A percentile compares a stretch with the other conserved stretches of the same genome.
phyloP scores from a whole-genome alignment of 2,113 vertebrate species.

The Baryphthengus martii region DNA sequence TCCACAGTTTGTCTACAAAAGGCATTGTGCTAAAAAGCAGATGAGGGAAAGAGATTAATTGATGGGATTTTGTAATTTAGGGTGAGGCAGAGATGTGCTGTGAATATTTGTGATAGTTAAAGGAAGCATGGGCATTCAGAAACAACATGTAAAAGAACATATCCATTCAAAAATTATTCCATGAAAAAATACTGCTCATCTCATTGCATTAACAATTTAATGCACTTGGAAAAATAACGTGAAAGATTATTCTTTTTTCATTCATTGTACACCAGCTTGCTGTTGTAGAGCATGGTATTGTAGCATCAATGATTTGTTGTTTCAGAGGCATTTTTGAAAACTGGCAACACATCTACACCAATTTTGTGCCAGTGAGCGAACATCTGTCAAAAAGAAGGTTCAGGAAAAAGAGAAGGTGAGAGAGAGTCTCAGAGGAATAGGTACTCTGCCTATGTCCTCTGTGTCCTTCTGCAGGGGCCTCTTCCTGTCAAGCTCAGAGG shows the following conservation, averaged over 20 bases:
- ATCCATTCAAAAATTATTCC: neutral
- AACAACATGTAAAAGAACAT: neutral
- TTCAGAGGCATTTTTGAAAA: neutral
- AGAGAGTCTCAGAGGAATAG: neutral
- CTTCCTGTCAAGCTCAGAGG: neutral
- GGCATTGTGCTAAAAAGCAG: neutral
- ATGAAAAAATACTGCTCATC: neutral
- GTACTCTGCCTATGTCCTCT: neutral
- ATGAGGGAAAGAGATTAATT: neutral
- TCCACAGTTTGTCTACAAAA: neutral
- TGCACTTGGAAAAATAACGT: neutral
- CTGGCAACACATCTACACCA: neutral
- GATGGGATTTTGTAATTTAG: neutral
- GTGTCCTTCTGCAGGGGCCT: neutral
- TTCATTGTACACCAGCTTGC: neutral
- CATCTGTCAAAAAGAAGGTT: neutral
- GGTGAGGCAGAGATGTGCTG: neutral
- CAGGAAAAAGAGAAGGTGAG: rapidly evolving
- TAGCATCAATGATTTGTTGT: neutral
- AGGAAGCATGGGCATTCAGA: neutral
- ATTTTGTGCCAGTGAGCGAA: neutral
- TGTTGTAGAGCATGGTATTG: neutral
- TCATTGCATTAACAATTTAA: neutral
- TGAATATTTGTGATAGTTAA: neutral
- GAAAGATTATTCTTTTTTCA: neutral